phyloP scores from a whole-genome alignment of 2,888 invertebrate species.

The Temnothorax ravouxi region DNA sequence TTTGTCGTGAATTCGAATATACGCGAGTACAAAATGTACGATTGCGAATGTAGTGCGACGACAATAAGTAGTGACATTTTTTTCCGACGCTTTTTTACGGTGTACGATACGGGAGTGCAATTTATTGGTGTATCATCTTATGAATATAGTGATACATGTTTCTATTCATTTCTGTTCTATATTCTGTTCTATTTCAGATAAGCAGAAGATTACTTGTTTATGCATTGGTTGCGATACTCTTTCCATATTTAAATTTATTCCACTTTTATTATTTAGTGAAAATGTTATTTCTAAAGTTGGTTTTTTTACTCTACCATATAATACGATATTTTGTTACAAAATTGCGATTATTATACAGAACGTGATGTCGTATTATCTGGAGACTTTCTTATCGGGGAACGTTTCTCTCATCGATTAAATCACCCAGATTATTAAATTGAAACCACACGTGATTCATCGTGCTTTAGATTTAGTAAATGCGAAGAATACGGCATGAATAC shows the following conservation, averaged over 20 bases:
- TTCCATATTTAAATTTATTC: background rate
- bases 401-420: conserved; percentile 60
- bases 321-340: background rate
- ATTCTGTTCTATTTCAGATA: background rate
- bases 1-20: conserved; percentile 36
- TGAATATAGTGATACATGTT: background rate
- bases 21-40: background rate
- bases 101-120: conserved; percentile 11
- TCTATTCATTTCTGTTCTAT: background rate
- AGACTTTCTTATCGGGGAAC: conserved; percentile 26
- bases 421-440: conserved; percentile 67
- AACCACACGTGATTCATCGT: conserved; percentile 67
- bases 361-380: conserved; percentile 32
- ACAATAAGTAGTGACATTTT: conserved; percentile 26
- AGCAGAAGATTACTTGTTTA: background rate
- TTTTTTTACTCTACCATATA: background rate
- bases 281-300: background rate
- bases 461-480: conserved; percentile 51
- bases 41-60: conserved; percentile 5
- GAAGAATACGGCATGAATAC: conserved; percentile 26
- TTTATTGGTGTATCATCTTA: conserved; percentile 21
- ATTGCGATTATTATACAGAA: conserved; percentile 6
- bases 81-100: conserved; percentile 9
- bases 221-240: background rate
- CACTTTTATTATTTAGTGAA: background rate